Evolutionary conservation across 2,113 vertebrate species (phyloP).

Genomic region (Crotalus horridus): DNA sequence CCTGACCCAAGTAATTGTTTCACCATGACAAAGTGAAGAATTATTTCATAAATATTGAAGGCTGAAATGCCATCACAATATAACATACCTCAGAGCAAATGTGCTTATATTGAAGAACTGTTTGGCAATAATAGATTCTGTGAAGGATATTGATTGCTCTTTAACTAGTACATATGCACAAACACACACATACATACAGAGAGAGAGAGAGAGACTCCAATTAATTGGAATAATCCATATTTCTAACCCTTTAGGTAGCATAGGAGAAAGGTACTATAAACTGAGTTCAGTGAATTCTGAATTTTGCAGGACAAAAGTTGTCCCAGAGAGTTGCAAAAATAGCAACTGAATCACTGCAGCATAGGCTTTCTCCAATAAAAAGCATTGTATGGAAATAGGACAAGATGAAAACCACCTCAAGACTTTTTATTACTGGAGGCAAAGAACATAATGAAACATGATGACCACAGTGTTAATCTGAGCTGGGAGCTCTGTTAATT

Average conservation of each 20-base stretch:
- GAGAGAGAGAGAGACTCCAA: too few relatives aligned
- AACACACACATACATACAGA: too few relatives aligned
- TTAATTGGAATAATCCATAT: neutral
- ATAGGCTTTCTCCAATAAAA: neutral
- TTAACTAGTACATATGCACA: too few relatives aligned
- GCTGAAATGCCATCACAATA: neutral
- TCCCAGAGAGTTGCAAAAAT: neutral
- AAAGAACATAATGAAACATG: neutral
- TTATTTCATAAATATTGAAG: conserved; percentile 16
- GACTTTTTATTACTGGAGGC: neutral
- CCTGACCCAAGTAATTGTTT: conserved; percentile 18
- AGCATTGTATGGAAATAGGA: neutral
- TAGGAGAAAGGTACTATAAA: neutral
- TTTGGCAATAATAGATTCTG: neutral
- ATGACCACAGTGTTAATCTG: neutral
- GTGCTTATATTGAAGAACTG: neutral
- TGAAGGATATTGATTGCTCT: neutral
- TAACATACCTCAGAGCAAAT: neutral
- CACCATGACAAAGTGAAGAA: conserved; percentile 12
- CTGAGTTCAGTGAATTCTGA: neutral
- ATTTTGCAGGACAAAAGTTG: neutral
- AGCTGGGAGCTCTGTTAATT: neutral
- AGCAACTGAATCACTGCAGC: neutral
- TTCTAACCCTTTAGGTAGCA: neutral
- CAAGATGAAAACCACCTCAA: neutral